A percentile compares a stretch with the other conserved stretches of the same genome.
Conservation (phyloP, 2,797 vertebrate species). For the Pipistrellus kuhlii region DNA sequence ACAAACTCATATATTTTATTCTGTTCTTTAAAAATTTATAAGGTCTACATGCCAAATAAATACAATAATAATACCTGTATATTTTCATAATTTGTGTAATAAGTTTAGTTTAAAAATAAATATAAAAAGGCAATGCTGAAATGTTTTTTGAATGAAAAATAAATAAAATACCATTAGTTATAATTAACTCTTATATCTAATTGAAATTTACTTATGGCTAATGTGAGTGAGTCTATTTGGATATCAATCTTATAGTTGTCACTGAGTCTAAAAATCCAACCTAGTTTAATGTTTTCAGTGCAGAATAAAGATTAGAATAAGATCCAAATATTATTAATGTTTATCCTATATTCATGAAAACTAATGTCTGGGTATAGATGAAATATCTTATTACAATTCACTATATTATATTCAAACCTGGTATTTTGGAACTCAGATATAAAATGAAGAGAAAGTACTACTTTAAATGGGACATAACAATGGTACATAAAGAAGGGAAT, state of each 20-base stretch:
- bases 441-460: background rate
- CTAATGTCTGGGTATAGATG: background rate
- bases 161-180: background rate
- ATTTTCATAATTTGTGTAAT: background rate
- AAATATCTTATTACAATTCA: background rate
- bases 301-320: background rate
- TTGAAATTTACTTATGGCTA: background rate
- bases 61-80: background rate
- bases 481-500: background rate
- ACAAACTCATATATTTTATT: background rate
- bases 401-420: background rate
- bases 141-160: slow-evolving; percentile 40
- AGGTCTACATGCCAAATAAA: background rate
- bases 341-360: slow-evolving; percentile 6
- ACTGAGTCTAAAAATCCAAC: background rate
- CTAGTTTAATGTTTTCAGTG: background rate
- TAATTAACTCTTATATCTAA: background rate
- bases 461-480: background rate
- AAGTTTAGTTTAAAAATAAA: background rate
- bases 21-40: slow-evolving; percentile 28
- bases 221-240: background rate
- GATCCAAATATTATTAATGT: background rate
- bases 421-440: background rate
- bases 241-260: background rate
- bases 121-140: background rate